These are phyloP conservation scores for Hylia prasina DNA, from an alignment of 2,113 vertebrate species.

Conservation along the genomic window DNA sequence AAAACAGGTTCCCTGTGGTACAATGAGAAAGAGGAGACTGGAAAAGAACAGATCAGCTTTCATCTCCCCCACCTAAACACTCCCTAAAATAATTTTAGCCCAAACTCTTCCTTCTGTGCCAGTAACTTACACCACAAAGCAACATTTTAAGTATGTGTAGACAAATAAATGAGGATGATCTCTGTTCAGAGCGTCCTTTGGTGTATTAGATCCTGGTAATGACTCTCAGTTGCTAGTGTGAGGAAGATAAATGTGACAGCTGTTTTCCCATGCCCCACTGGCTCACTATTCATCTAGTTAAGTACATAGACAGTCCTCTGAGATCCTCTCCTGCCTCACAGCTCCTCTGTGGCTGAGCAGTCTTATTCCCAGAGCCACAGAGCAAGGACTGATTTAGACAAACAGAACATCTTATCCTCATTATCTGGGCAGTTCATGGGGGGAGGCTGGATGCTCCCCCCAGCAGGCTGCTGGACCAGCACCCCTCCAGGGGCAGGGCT, in stretches of 20 bases:
- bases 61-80: conserved; percentile 12
- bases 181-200: neutral
- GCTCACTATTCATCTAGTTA: neutral
- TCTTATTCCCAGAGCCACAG: neutral
- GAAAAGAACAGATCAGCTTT: conserved; percentile 8
- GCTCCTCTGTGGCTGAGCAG: neutral
- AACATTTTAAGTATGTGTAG: neutral
- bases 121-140: neutral
- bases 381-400: neutral
- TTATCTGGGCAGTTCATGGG: neutral
- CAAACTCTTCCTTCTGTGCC: neutral
- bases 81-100: conserved; percentile 34
- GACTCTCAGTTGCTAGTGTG: neutral
- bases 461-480: neutral
- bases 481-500: neutral
- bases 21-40: conserved; percentile 34
- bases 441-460: neutral
- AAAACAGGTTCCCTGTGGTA: conserved; percentile 27
- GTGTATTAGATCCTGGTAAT: conserved; percentile 5
- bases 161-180: conserved; percentile 28
- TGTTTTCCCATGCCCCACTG: neutral
- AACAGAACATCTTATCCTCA: neutral
- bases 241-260: conserved; percentile 16
- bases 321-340: neutral
- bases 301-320: neutral